Evolutionary conservation across 1,140 invertebrate genomes (phyloP).

Genomic region (Bradysia coprophila): DNA sequence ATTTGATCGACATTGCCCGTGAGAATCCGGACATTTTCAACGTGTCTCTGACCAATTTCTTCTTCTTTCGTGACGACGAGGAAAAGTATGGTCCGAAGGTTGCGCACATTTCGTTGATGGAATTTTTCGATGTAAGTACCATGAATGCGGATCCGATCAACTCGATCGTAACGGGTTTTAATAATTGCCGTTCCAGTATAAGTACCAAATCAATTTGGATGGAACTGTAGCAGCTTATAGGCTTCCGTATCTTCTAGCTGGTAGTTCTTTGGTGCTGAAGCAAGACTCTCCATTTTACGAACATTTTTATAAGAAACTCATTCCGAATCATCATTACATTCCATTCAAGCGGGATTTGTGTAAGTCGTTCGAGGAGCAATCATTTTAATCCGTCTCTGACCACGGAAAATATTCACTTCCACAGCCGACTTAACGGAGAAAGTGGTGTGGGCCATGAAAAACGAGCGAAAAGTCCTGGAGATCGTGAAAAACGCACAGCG

Average conservation of each 20-base stretch:
- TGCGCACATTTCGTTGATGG: constrained; percentile 76
- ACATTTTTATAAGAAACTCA: constrained; percentile 71
- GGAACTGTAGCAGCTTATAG: constrained; percentile 92
- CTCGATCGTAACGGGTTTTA: not conserved
- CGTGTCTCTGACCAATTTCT: constrained; percentile 88
- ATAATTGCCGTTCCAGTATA: constrained; percentile 72
- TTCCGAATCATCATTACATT: constrained; percentile 65
- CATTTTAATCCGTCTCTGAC: too few relatives aligned
- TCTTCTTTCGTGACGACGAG: constrained; percentile 81
- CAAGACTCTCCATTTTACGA: constrained; percentile 88
- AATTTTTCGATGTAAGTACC: constrained; percentile 79
- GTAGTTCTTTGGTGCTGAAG: constrained; percentile 76
- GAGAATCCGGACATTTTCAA: constrained; percentile 69
- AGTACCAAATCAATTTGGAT: constrained; percentile 90
- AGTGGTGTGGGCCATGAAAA: constrained; percentile 57
- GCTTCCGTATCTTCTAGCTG: constrained; percentile 77
- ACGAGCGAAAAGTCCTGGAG: constrained; percentile 51
- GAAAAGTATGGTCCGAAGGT: constrained; percentile 68
- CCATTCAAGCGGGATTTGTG: constrained; percentile 63
- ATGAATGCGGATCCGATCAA: not conserved
- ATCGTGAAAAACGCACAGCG: constrained; percentile 53
- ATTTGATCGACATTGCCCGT: constrained; percentile 62
- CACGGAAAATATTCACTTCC: too few relatives aligned
- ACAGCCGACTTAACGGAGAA: constrained; percentile 60
- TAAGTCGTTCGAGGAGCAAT: too few relatives aligned